Evolutionary conservation across 2,797 vertebrate species (phyloP).

Genomic region (Danio kyathit): DNA sequence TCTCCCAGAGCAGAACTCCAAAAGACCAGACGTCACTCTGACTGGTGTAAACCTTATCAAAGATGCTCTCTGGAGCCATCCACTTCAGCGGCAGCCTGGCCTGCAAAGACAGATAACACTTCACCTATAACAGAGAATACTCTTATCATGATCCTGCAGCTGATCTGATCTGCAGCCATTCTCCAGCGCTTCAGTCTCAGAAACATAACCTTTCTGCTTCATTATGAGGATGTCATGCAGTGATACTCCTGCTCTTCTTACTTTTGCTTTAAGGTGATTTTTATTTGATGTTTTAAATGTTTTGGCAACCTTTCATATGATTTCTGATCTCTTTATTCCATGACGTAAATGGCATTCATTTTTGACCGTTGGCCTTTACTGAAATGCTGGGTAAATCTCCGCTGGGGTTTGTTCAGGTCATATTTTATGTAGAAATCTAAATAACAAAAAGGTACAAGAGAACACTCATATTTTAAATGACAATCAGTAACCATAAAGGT

Average conservation of each 20-base stretch:
- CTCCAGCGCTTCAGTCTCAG: background rate
- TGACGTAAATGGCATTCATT: background rate
- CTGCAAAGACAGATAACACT: constrained; percentile 70
- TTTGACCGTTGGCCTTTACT: background rate
- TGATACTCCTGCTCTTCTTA: background rate
- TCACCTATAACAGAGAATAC: background rate
- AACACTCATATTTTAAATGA: background rate
- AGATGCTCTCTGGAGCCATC: constrained; percentile 99
- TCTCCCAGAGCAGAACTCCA: constrained; percentile 98
- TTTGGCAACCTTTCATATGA: background rate
- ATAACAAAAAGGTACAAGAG: background rate
- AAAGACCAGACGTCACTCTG: constrained; percentile 99
- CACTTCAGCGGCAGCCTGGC: constrained; percentile 97
- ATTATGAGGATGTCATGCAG: background rate
- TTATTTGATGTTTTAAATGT: background rate
- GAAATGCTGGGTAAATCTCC: background rate
- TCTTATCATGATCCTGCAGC: background rate
- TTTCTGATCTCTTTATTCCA: background rate
- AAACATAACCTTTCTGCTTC: background rate
- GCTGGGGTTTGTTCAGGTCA: background rate
- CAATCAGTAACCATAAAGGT: too few relatives aligned
- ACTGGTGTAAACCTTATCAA: constrained; percentile 97
- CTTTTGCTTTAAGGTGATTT: background rate
- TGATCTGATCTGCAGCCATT: constrained; percentile 3
- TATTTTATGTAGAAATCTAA: background rate